Conservation (phyloP, 2,888 invertebrate genomes). For the Caenorhabditis sp. region DNA sequence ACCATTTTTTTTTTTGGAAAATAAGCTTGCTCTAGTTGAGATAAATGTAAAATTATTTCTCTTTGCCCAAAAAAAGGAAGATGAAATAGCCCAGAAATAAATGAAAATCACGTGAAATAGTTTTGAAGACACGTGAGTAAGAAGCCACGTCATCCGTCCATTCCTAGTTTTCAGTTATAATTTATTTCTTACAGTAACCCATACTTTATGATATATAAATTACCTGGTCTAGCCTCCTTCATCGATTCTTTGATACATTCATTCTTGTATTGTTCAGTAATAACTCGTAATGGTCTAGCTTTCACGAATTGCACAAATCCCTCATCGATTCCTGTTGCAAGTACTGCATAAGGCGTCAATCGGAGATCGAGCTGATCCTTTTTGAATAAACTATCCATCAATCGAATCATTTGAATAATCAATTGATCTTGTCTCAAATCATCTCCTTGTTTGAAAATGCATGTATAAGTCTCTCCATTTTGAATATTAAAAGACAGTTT, state of each 20-base stretch:
- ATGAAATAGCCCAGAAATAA: too few relatives aligned
- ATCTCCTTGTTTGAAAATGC: constrained; percentile 97
- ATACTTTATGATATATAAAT: too few relatives aligned
- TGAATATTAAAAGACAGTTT: constrained; percentile 80
- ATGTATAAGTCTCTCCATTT: constrained; percentile 79
- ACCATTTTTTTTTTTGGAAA: too few relatives aligned
- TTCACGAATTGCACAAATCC: constrained; percentile 94
- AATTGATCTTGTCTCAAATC: constrained; percentile 95
- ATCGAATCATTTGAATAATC: constrained; percentile 93
- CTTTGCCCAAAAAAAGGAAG: too few relatives aligned
- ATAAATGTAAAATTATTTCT: too few relatives aligned
- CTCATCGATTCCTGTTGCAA: constrained; percentile 93
- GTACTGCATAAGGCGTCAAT: constrained; percentile 59
- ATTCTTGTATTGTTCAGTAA: constrained; percentile 39
- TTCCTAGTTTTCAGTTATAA: too few relatives aligned
- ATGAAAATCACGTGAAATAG: too few relatives aligned
- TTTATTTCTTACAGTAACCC: too few relatives aligned
- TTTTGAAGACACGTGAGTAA: too few relatives aligned
- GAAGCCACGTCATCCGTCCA: too few relatives aligned
- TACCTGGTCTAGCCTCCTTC: constrained; percentile 86
- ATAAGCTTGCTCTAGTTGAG: too few relatives aligned
- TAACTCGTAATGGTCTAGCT: constrained; percentile 75
- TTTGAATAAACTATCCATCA: constrained; percentile 92
- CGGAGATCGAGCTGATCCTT: constrained; percentile 95
- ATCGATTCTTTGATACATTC: constrained; percentile 82